These are phyloP conservation scores for Anastrepha obliqua DNA, from an alignment of 1,140 invertebrate genomes.

Conservation along the genomic window DNA sequence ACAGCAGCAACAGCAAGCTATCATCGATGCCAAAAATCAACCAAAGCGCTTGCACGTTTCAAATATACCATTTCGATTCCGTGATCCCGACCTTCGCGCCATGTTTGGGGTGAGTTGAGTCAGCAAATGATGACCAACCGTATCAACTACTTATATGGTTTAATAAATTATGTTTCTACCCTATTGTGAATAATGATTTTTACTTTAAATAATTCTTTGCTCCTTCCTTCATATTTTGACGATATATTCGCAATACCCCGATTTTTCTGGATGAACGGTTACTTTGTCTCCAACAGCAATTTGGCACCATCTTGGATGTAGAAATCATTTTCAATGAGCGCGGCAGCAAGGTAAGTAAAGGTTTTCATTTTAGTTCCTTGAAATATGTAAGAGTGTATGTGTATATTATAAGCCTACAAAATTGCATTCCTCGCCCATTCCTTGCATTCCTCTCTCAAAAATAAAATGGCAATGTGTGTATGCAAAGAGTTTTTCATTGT, in stretches of 20 bases:
- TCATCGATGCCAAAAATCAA: conserved; percentile 78
- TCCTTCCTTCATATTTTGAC: conserved; percentile 50
- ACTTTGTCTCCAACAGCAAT: conserved; percentile 82
- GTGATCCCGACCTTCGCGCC: conserved; percentile 96
- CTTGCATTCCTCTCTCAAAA: too few species aligned
- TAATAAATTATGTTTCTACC: neutral
- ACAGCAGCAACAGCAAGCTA: conserved; percentile 61
- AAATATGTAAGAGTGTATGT: neutral
- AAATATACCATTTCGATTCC: conserved; percentile 99
- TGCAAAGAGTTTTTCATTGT: too few species aligned
- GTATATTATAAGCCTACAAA: neutral
- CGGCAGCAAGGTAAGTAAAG: conserved; percentile 95
- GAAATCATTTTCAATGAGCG: conserved; percentile 99
- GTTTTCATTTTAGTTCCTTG: neutral
- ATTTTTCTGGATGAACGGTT: conserved; percentile 70
- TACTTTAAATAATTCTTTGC: conserved; percentile 70
- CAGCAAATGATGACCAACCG: neutral
- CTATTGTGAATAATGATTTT: conserved; percentile 12
- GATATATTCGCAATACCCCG: conserved; percentile 63
- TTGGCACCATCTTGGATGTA: conserved; percentile 97
- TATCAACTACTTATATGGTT: neutral
- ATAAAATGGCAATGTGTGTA: too few species aligned
- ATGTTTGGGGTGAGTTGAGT: conserved; percentile 95
- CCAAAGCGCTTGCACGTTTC: conserved; percentile 95
- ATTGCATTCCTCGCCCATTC: too few species aligned